Evolutionary conservation across 1,140 invertebrate species (phyloP), one percentile per base, ranked within the genome.

Genomic region (Neodiprion lecontei): DNA sequence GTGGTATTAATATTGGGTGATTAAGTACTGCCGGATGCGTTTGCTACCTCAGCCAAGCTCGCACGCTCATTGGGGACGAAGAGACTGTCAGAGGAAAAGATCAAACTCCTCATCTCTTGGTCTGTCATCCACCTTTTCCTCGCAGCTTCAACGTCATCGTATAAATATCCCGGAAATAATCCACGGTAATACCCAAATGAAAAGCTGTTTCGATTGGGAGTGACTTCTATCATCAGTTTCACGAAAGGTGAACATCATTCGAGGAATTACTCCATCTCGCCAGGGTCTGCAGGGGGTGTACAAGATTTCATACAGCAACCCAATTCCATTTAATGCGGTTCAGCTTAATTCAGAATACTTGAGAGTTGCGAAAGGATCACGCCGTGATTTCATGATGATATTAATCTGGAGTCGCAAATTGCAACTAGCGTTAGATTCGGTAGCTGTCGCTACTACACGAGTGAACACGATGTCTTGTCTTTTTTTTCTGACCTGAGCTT

Each of bases 1-100:
- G 84, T 77, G 83, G 77, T 88, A 88, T 87, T 87, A 88, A 88
- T 88, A 87, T 86, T 88, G 78, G 82, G 72, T 88, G 86, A 88
- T 87, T 86, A 86, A 88, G 81, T 84, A 78, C 72, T 79, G 81
- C 81, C 86, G 82, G 83, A 84, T 88, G 85, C 81, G 73, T 75
- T 68, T 47, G 50, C 11, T 61, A 61, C 11, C 53, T 61, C 53
- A 17, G 53, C 53, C n/a, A 69, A 48, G 61, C 10, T 12, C 68
- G 47, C 8, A 47, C 68, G 10, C 14, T 66, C 21, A 14, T 21
- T 11, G 68, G 47, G 23, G 21, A 12, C 68, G 11, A 28, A 14
- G 21, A 23, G 14, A 21, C 21, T 12, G 11, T 12, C 21, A 69
- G 21, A 23, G 47, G 21, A 47, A 14, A 61, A 12, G 53, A 61